Evolutionary conservation across 1,140 invertebrate genomes (phyloP).

Genomic region (Argopecten irradians): DNA sequence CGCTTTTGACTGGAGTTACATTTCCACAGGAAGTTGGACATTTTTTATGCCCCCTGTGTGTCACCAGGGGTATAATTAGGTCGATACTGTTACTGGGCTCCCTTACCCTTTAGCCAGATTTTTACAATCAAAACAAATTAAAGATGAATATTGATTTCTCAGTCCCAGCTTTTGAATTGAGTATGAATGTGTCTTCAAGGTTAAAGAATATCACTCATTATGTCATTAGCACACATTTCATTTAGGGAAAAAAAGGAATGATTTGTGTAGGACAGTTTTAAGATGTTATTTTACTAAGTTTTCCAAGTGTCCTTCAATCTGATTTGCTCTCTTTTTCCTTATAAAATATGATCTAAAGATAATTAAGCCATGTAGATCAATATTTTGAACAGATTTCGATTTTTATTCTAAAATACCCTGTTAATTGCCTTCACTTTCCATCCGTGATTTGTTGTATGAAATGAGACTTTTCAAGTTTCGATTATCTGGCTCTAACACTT

Average conservation of each 20-base stretch:
- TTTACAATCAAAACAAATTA: neutral
- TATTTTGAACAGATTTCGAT: too few species aligned
- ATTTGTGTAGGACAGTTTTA: neutral
- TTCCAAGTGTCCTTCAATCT: too few species aligned
- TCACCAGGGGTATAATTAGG: neutral
- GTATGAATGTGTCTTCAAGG: neutral
- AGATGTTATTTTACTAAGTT: neutral
- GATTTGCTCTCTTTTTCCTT: neutral
- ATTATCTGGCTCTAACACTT: neutral
- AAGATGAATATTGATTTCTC: neutral
- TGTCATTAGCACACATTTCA: neutral
- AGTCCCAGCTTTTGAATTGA: neutral
- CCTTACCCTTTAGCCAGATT: neutral
- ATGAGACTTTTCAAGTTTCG: neutral
- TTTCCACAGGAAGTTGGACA: conserved; percentile 15
- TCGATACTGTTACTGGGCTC: neutral
- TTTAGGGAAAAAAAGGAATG: neutral
- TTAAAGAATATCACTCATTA: neutral
- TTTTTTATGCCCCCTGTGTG: neutral
- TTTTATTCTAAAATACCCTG: too few species aligned
- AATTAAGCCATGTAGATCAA: too few species aligned
- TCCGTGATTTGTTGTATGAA: neutral
- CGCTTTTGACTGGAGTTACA: neutral
- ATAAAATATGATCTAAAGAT: neutral
- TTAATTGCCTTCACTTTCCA: too few species aligned